Conservation (phyloP, 2,888 invertebrate species). For the Deroplatys truncata region DNA sequence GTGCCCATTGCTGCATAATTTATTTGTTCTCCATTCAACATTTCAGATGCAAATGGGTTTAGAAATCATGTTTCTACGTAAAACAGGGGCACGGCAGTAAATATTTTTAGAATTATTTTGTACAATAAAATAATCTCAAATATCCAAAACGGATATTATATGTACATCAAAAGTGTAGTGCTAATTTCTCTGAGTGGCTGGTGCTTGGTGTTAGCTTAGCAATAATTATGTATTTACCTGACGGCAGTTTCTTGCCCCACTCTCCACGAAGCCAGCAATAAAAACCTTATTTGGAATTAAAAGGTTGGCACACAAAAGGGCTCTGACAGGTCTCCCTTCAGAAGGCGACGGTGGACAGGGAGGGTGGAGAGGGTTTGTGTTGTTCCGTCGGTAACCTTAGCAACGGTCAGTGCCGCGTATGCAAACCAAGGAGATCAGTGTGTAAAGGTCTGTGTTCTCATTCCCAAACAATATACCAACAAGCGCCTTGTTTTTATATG, state of each 20-base stretch:
- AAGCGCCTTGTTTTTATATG: no score
- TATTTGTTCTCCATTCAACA: no score
- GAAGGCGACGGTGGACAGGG: neutral
- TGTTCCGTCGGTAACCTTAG: slow-evolving; percentile 16
- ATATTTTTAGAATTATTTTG: no score
- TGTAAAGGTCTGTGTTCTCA: neutral
- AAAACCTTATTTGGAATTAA: neutral
- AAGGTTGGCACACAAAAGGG: neutral
- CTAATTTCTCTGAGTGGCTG: no score
- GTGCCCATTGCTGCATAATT: no score
- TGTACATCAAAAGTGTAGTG: no score
- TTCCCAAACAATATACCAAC: neutral
- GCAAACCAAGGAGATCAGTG: neutral
- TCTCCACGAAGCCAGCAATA: neutral
- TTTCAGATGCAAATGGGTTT: no score
- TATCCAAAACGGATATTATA: no score
- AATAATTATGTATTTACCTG: neutral
- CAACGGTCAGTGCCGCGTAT: slow-evolving; percentile 10
- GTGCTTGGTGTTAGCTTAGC: no score
- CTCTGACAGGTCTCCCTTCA: neutral
- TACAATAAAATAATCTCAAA: no score
- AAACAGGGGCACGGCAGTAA: no score
- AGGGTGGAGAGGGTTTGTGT: slow-evolving; percentile 4
- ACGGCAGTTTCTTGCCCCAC: neutral
- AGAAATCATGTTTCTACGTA: no score